Percentiles rank a stretch among this genome's conserved stretches.
phyloP scores from a whole-genome alignment of 2,113 vertebrate species.

The Mustela lutreola region DNA sequence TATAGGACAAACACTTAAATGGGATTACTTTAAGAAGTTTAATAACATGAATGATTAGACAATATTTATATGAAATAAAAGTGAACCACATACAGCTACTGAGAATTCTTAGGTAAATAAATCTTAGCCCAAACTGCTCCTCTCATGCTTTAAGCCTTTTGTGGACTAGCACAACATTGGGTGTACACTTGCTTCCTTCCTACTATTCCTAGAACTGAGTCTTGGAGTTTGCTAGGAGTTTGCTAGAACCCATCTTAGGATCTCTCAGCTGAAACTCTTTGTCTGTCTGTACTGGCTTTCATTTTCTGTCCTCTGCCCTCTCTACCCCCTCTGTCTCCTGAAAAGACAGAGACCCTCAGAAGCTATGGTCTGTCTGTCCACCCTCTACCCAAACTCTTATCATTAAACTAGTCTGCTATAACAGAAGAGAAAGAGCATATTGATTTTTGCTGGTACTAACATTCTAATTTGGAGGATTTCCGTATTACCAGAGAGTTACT shows the following conservation, averaged over 20 bases:
- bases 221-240: not conserved
- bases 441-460: not conserved
- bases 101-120: not conserved
- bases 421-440: not conserved
- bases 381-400: not conserved
- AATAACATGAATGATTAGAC: not conserved
- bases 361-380: not conserved
- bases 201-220: not conserved
- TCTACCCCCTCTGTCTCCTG: not conserved
- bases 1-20: not conserved
- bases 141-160: not conserved
- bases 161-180: not conserved
- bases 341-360: not conserved
- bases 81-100: not conserved
- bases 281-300: not conserved
- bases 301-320: not conserved
- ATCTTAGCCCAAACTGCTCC: not conserved
- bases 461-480: not conserved
- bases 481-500: not conserved
- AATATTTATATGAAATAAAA: conserved; percentile 7
- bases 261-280: not conserved
- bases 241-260: not conserved
- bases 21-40: not conserved
- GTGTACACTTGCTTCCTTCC: not conserved
- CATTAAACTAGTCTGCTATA: not conserved